A percentile compares a stretch with the other conserved stretches of the same genome.
These are phyloP conservation scores for Drosophila atroscutellata DNA, from an alignment of 2,888 invertebrate species.

Conservation along the genomic window DNA sequence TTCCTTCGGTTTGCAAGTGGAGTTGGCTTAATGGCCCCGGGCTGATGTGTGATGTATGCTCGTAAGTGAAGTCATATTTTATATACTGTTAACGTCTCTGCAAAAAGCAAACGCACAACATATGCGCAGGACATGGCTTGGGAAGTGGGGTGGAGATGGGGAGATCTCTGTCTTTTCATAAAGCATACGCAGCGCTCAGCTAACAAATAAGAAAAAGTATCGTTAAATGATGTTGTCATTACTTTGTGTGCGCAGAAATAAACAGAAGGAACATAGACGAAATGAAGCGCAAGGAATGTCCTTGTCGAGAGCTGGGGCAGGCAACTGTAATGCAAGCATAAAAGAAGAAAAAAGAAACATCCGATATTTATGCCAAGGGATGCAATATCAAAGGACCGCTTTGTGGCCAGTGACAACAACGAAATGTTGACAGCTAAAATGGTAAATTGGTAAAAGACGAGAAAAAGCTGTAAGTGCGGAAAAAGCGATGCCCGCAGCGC, in stretches of 20 bases:
- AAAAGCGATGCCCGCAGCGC: conserved; percentile 42
- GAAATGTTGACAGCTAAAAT: conserved; percentile 70
- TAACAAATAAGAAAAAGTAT: conserved; percentile 42
- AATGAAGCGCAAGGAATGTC: conserved; percentile 43
- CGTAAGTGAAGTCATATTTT: conserved; percentile 84
- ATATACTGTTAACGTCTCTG: conserved; percentile 71
- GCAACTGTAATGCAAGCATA: conserved; percentile 44
- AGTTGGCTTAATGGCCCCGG: conserved; percentile 79
- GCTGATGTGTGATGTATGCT: conserved; percentile 74
- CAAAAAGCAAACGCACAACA: conserved; percentile 47
- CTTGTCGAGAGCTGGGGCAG: conserved; percentile 40
- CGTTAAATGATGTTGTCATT: conserved; percentile 72
- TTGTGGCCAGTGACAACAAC: conserved; percentile 62
- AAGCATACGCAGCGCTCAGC: conserved; percentile 4
- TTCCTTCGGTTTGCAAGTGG: conserved; percentile 29
- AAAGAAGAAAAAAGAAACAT: conserved; percentile 58
- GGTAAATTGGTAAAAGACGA: conserved; percentile 68
- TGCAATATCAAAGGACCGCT: conserved; percentile 75
- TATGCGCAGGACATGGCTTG: conserved; percentile 18
- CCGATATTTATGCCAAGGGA: conserved; percentile 78
- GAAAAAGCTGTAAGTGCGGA: conserved; percentile 26
- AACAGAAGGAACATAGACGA: conserved; percentile 14
- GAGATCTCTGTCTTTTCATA: conserved; percentile 2
- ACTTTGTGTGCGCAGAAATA: conserved; percentile 50
- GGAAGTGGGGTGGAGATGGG: background rate